Evolutionary conservation across 2,888 invertebrate species (phyloP).

Genomic region (Eurytoma californica): DNA sequence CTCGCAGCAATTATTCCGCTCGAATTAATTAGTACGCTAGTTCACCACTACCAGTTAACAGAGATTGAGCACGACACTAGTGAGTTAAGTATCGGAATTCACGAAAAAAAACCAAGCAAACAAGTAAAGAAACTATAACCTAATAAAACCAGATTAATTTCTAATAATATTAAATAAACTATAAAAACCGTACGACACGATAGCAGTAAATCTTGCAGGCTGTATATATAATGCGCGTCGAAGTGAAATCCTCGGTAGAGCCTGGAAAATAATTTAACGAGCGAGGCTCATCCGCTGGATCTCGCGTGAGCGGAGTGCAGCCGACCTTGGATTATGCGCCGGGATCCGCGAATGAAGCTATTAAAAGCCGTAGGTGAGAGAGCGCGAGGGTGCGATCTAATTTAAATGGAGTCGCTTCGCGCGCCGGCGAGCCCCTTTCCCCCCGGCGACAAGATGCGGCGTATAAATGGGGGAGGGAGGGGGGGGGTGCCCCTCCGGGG

Average conservation of each 20-base stretch:
- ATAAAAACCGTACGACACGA: no score
- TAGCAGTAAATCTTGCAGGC: no score
- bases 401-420: slow-evolving; percentile 66
- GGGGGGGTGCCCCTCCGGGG: slow-evolving; percentile 63
- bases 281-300: no score
- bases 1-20: slow-evolving; percentile 40
- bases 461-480: slow-evolving; percentile 38
- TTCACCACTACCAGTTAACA: slow-evolving; percentile 41
- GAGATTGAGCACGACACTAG: slow-evolving; percentile 11
- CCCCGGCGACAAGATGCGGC: slow-evolving; percentile 37
- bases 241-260: no score
- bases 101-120: no score
- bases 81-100: not conserved
- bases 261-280: no score
- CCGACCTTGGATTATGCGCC: slow-evolving; percentile 43
- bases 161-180: not conserved
- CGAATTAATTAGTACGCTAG: slow-evolving; percentile 51
- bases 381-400: slow-evolving; percentile 64
- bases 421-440: slow-evolving; percentile 32
- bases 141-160: no score
- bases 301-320: not conserved
- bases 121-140: not conserved
- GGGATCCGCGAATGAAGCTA: slow-evolving; percentile 64
- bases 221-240: no score
- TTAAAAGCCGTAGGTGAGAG: slow-evolving; percentile 58